Evolutionary conservation across 2,113 vertebrate species (phyloP), one percentile per base, ranked within the genome.

Genomic region (Oreochromis aureus): DNA sequence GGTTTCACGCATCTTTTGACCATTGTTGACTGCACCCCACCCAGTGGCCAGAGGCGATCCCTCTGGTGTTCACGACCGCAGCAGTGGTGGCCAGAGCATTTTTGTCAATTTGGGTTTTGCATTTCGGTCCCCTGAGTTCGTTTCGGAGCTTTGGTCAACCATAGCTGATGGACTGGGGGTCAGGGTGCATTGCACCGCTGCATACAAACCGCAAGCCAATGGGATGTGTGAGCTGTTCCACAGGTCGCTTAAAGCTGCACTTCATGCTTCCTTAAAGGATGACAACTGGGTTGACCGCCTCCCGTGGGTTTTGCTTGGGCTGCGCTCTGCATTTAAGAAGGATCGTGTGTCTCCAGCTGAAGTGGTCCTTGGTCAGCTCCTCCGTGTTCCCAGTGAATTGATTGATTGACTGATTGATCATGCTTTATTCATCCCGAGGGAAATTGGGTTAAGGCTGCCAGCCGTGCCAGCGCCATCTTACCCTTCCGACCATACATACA

Each of bases 111-210:
- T 27, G 22, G 11, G 22, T 56, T 56, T 56, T 1, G 22, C 22
- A 13, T 27, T 56, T 27, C 11, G 6, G 11, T 27, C 55, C 55
- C 55, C 55, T 7, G 22, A 15, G 55, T 56, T 24, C 0, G 11
- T 56, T 56, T 56, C 1, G 2, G 22, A 27, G 55, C 11, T 56
- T 56, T 56, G 55, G 22, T 56, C 4, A 6, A 4, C 22, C 55
- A 13, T 56, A 27, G 22, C 22, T 6, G 2, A 56, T 27, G 22
- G 11, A 24, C 55, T 27, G 22, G 55, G 55, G 7, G 0, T 51
- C 48, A 51, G 48, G 48, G 22, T 56, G 11, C 55, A 56, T 24
- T 3, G 11, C 55, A 56, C 55, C 6, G 2, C 55, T 12, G n/a
- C 54, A 55, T 55, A 24, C 54, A 55, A 55, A 22, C 53, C 2